phyloP scores from a whole-genome alignment of 2,888 invertebrate species.

The Oithona nana region DNA sequence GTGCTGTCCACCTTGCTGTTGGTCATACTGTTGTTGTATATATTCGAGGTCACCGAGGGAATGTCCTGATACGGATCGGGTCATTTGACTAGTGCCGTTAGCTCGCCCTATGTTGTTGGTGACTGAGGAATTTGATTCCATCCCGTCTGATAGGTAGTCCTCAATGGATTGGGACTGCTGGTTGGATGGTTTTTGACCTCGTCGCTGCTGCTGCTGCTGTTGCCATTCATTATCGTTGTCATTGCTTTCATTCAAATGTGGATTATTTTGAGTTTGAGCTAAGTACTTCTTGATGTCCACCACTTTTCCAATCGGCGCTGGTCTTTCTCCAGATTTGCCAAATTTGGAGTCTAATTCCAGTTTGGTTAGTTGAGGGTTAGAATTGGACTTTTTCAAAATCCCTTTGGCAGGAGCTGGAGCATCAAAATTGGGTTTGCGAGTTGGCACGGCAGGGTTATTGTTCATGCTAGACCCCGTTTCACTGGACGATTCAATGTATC shows the following conservation, averaged over 20 bases:
- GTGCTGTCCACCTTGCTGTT: background rate
- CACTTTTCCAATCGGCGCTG: background rate
- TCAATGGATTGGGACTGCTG: no score
- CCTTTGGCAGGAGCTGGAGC: conserved; percentile 16
- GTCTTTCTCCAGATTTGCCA: background rate
- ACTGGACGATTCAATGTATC: background rate
- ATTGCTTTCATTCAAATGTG: background rate
- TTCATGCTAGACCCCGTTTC: background rate
- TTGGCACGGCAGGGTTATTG: background rate
- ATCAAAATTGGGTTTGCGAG: conserved; percentile 5
- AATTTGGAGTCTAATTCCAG: background rate
- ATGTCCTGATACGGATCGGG: background rate
- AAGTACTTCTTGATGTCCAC: conserved; percentile 15
- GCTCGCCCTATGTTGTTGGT: background rate
- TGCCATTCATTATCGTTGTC: conserved; percentile 2
- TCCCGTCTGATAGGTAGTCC: background rate
- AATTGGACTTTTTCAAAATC: conserved; percentile 15
- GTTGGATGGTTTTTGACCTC: background rate
- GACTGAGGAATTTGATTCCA: background rate
- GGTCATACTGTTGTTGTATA: background rate
- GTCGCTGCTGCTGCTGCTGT: background rate
- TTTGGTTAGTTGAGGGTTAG: conserved; percentile 13
- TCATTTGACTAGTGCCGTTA: background rate
- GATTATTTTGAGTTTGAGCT: background rate
- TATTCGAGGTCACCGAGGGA: background rate